phyloP scores from a whole-genome alignment of 2,113 vertebrate species.

The Heterotis niloticus region DNA sequence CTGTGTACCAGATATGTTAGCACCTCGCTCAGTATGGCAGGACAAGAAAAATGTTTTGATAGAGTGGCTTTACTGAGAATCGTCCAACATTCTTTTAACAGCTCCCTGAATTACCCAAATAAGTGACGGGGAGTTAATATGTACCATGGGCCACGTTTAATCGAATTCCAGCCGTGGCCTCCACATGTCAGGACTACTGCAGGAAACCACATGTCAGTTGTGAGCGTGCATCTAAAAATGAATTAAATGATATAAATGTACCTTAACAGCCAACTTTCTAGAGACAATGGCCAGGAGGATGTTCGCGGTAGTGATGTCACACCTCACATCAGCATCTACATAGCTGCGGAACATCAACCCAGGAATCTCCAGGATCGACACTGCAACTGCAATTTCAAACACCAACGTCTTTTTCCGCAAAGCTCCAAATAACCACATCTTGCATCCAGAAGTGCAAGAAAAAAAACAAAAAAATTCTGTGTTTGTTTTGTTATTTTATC shows the following conservation, averaged over 20 bases:
- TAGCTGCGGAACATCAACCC: no score
- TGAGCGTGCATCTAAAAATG: background rate
- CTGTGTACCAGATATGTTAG: slow-evolving; percentile 22
- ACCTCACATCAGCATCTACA: slow-evolving; percentile 98
- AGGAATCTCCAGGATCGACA: background rate
- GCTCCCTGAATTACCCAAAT: slow-evolving; percentile 23
- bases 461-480: background rate
- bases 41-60: slow-evolving; percentile 22
- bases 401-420: background rate
- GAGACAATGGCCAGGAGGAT: slow-evolving; percentile 97
- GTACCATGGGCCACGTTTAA: slow-evolving; percentile 4
- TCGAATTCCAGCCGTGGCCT: slow-evolving; percentile 18
- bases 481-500: background rate
- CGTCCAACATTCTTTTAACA: slow-evolving; percentile 23
- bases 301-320: slow-evolving; percentile 97
- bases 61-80: slow-evolving; percentile 21
- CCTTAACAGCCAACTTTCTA: slow-evolving; percentile 96
- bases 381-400: background rate
- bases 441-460: background rate
- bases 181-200: background rate
- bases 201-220: slow-evolving; percentile 11
- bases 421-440: background rate
- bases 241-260: slow-evolving; percentile 41
- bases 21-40: slow-evolving; percentile 20
- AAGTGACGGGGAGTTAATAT: background rate